Conservation (phyloP, 2,888 invertebrate species). For the Drosophila melanocephala region DNA sequence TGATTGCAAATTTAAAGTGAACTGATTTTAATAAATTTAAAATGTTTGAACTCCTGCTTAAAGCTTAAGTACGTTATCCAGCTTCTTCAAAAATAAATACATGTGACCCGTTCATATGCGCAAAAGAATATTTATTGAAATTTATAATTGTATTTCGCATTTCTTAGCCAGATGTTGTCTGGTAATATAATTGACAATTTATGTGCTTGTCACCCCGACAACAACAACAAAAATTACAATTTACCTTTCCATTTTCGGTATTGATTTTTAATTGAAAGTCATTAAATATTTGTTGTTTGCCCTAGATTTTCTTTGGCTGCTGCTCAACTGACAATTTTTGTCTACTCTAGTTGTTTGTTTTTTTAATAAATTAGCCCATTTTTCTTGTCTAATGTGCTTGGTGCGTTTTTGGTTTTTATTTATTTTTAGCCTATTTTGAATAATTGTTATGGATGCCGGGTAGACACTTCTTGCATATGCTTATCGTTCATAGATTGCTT, state of each 20-base stretch:
- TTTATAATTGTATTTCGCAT: neutral
- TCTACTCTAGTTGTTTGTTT: conserved; percentile 49
- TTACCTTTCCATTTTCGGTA: conserved; percentile 21
- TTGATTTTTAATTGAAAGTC: conserved; percentile 37
- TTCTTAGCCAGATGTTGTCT: conserved; percentile 12
- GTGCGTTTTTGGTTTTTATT: conserved; percentile 4
- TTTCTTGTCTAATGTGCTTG: conserved; percentile 22
- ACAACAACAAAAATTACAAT: conserved; percentile 11
- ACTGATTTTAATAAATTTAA: neutral
- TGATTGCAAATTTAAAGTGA: neutral
- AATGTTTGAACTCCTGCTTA: neutral
- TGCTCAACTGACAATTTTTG: conserved; percentile 38
- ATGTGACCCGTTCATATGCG: neutral
- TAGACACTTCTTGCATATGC: conserved; percentile 49
- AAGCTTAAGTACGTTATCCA: neutral
- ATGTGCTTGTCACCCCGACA: neutral
- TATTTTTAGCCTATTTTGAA: conserved; percentile 52
- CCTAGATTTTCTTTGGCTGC: conserved; percentile 24
- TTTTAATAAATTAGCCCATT: conserved; percentile 64
- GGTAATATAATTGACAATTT: conserved; percentile 47
- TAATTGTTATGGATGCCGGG: conserved; percentile 62
- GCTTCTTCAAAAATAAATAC: neutral
- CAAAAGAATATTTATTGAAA: neutral
- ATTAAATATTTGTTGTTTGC: conserved; percentile 31
- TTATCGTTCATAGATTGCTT: conserved; percentile 69